Evolutionary conservation across 2,113 vertebrate species (phyloP).

Genomic region (Zingel zingel): DNA sequence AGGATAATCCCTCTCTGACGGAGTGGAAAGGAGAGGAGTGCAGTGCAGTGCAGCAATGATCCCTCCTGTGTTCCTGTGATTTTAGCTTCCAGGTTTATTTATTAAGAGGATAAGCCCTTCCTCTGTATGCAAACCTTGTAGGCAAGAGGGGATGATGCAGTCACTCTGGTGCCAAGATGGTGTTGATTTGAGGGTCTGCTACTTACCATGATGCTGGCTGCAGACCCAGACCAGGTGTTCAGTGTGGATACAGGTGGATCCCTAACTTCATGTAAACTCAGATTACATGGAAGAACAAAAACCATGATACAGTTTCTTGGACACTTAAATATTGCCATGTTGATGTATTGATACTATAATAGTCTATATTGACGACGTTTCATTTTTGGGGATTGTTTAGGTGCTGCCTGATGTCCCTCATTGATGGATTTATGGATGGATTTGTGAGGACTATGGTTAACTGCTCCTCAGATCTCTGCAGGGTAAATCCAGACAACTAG

Average conservation of each 20-base stretch:
- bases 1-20: constrained; percentile 77
- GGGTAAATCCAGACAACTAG: no score
- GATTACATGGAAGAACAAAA: not conserved
- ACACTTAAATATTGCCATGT: not conserved
- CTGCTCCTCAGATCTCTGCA: no score
- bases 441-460: no score
- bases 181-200: constrained; percentile 26
- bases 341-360: not conserved
- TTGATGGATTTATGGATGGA: no score
- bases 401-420: no score
- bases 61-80: constrained; percentile 69
- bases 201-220: constrained; percentile 21
- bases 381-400: no score
- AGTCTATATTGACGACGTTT: no score
- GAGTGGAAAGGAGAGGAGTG: constrained; percentile 40
- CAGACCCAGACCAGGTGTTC: constrained; percentile 16
- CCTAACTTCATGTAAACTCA: not conserved
- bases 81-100: constrained; percentile 76
- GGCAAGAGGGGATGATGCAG: constrained; percentile 41
- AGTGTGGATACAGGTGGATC: constrained; percentile 31
- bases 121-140: constrained; percentile 57
- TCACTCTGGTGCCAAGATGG: constrained; percentile 29
- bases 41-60: constrained; percentile 57
- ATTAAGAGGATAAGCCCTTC: constrained; percentile 77
- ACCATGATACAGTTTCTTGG: not conserved